phyloP scores from a whole-genome alignment of 2,888 invertebrate genomes.

The Arge pagana region DNA sequence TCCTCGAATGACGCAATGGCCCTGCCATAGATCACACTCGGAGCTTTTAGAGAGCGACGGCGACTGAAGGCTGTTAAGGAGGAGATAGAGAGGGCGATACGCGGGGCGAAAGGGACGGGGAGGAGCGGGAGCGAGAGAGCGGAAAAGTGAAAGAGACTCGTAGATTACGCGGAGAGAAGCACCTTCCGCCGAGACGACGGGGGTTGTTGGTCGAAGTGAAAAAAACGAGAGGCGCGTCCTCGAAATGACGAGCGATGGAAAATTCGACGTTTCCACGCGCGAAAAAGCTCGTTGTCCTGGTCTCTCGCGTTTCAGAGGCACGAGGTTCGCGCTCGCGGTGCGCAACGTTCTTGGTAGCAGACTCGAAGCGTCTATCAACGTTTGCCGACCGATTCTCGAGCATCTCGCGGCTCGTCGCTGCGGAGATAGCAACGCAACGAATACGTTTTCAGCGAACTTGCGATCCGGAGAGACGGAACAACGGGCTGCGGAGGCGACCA shows the following conservation, averaged over 20 bases:
- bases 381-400: too few relatives aligned
- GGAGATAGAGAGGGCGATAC: constrained; percentile 39
- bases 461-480: too few relatives aligned
- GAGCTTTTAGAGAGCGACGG: constrained; percentile 62
- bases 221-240: neutral
- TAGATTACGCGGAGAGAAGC: too few relatives aligned
- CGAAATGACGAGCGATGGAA: neutral
- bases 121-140: neutral
- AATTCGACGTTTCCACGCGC: neutral
- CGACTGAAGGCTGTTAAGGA: constrained; percentile 62
- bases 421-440: too few relatives aligned
- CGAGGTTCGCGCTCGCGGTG: neutral
- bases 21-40: constrained; percentile 68
- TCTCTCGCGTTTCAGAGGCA: constrained; percentile 23
- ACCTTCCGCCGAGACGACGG: neutral
- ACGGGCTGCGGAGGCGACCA: constrained; percentile 46
- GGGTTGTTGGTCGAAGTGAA: neutral
- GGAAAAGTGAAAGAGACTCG: neutral
- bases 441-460: too few relatives aligned
- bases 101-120: constrained; percentile 38
- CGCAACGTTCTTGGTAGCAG: too few relatives aligned
- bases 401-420: too few relatives aligned
- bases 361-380: too few relatives aligned
- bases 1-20: constrained; percentile 68
- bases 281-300: neutral